phyloP scores from a whole-genome alignment of 2,888 invertebrate genomes.

The Mesorhabditis belari region DNA sequence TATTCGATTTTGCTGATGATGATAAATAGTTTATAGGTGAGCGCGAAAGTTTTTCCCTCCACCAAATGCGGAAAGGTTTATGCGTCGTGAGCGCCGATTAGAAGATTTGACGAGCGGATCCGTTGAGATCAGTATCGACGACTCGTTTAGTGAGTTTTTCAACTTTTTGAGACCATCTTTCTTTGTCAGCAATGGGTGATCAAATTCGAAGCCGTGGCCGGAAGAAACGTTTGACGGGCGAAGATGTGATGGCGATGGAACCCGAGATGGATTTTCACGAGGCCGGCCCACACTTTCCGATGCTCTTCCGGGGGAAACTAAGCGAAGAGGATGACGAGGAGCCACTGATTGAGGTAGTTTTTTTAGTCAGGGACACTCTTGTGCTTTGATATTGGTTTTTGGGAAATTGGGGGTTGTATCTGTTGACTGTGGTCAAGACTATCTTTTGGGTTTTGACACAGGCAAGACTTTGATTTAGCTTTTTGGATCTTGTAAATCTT shows the following conservation, averaged over 20 bases:
- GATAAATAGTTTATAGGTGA: too few species aligned
- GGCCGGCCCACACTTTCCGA: constrained; percentile 31
- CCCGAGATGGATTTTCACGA: constrained; percentile 38
- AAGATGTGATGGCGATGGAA: constrained; percentile 50
- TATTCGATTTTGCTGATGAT: too few species aligned
- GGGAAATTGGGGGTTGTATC: not conserved
- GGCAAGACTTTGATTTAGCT: too few species aligned
- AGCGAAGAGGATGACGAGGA: constrained; percentile 12
- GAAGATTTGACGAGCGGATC: too few species aligned
- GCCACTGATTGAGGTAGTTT: constrained; percentile 4
- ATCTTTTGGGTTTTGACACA: not conserved
- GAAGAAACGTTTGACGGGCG: constrained; percentile 29
- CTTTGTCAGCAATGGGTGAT: constrained; percentile 24
- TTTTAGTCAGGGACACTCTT: constrained; percentile 15
- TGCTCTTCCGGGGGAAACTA: constrained; percentile 7
- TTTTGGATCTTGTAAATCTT: not conserved
- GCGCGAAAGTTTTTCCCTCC: too few species aligned
- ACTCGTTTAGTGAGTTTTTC: too few species aligned
- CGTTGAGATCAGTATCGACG: too few species aligned
- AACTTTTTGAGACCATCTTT: not conserved
- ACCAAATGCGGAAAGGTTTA: too few species aligned
- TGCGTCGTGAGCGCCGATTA: too few species aligned
- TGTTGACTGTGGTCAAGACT: not conserved
- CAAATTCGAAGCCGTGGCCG: constrained; percentile 24
- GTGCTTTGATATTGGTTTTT: constrained; percentile 5